Base-by-base conservation (phyloP, 2,797 vertebrate genomes). In the Melanotaenia maccullochi region DNA sequence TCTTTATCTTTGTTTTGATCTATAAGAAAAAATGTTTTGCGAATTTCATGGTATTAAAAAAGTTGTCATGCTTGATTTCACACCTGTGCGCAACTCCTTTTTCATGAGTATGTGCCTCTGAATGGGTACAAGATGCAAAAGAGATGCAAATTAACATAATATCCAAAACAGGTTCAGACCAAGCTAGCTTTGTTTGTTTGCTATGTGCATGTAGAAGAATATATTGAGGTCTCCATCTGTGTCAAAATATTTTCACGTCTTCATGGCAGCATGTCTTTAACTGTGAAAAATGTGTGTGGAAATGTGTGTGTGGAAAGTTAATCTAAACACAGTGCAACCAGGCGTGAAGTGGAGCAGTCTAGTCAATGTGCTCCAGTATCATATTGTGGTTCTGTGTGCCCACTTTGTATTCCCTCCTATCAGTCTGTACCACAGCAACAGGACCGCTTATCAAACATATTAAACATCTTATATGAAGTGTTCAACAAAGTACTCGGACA, bases 321-420 rank as follows among this genome's bases (percentile, higher is more conserved):
- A 89, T 88, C 78, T 78, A 62, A 90, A 78, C 76, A 78, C 60
- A 51, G 83, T 38, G 75, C 83, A 86, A 71, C 61, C 70, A 81
- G 67, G 89, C 88, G 20, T 87, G 85, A 89, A 90, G 87, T 85
- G 66, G 83, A 89, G 76, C 86, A 73, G 80, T 44, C 75, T 33
- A 38, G 85, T 92, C 87, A 30, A 92, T 91, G 83, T 42, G 77
- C 82, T 85, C 68, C 65, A 20, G 65, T 77, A 84, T 88, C 77
- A 76, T 60, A 76, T 24, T 82, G 79, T 83, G 16, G 30, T 60
- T 65, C 65, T 25, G 35, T 75, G 82, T 71, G 75, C 49, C 79
- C 73, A 78, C 82, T 84, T 69, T 84, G 77, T 83, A 63, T 76
- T 71, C 71, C 57, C 60, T 73, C 65, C 68, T 75, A 63, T 73